Conservation (phyloP, 2,113 vertebrate genomes). For the Gobiocypris rarus region DNA sequence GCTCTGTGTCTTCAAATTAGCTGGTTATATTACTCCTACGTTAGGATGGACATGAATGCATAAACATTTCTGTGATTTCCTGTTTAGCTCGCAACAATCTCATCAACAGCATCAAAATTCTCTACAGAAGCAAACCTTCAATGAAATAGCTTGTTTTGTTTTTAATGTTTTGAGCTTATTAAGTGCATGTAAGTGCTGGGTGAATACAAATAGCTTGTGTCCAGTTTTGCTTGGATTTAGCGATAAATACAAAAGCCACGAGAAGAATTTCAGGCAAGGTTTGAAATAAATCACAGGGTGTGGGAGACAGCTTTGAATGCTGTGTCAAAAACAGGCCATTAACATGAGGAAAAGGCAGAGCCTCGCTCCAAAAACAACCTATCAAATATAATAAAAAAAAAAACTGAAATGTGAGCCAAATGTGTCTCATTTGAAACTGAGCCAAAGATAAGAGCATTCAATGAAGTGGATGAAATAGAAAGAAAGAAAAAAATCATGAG, state of each 20-base stretch:
- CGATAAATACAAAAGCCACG: neutral
- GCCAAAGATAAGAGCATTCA: slow-evolving; percentile 4
- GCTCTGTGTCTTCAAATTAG: neutral
- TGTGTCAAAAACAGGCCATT: neutral
- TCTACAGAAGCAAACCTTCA: neutral
- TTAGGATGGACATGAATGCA: neutral
- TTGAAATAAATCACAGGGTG: neutral
- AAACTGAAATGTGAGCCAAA: slow-evolving; percentile 12
- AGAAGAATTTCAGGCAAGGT: neutral
- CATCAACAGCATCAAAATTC: neutral
- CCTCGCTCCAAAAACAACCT: slow-evolving; percentile 1
- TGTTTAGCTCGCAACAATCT: neutral
- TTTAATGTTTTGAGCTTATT: neutral
- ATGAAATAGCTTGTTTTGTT: neutral
- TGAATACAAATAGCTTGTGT: neutral
- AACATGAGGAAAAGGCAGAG: slow-evolving; percentile 1
- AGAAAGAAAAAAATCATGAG: neutral
- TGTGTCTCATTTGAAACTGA: neutral
- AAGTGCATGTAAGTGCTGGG: neutral
- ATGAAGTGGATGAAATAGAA: neutral
- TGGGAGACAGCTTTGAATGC: slow-evolving; percentile 5
- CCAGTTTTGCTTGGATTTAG: neutral
- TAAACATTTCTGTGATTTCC: neutral
- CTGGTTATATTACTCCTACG: neutral
- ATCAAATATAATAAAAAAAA: neutral